These are phyloP conservation scores for Cerastis leucographa DNA, from an alignment of 2,888 invertebrate genomes.

Conservation along the genomic window DNA sequence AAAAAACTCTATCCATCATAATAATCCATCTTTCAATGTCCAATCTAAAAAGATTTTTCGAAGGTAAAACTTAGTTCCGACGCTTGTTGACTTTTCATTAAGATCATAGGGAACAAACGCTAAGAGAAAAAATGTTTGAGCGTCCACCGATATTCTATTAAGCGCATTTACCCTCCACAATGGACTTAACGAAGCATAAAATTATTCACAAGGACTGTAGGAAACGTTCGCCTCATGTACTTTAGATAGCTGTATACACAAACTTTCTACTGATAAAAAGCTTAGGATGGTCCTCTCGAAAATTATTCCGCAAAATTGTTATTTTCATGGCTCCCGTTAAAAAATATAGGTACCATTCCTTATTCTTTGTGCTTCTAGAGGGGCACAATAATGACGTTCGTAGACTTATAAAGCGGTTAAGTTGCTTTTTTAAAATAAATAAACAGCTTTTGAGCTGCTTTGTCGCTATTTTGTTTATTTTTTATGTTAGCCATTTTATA, in stretches of 20 bases:
- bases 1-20: constrained; percentile 77
- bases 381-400: constrained; percentile 79
- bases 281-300: constrained; percentile 85
- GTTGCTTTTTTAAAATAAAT: constrained; percentile 84
- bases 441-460: constrained; percentile 77
- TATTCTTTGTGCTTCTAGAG: constrained; percentile 75
- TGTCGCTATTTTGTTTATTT: constrained; percentile 57
- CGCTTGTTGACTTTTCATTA: constrained; percentile 82
- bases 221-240: constrained; percentile 83
- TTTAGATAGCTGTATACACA: constrained; percentile 88
- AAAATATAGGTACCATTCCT: constrained; percentile 78
- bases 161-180: constrained; percentile 83
- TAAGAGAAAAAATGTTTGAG: constrained; percentile 68
- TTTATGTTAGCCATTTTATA: background rate
- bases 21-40: constrained; percentile 77
- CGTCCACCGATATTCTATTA: constrained; percentile 74
- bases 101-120: constrained; percentile 60
- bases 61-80: constrained; percentile 63
- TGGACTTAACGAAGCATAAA: constrained; percentile 87
- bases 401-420: constrained; percentile 81
- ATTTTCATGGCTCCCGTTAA: constrained; percentile 82
- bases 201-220: constrained; percentile 85
- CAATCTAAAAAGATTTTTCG: constrained; percentile 69
- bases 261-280: constrained; percentile 88
- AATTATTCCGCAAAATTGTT: constrained; percentile 88